phyloP scores from a whole-genome alignment of 2,113 vertebrate genomes.

The Trematocara marginatum region DNA sequence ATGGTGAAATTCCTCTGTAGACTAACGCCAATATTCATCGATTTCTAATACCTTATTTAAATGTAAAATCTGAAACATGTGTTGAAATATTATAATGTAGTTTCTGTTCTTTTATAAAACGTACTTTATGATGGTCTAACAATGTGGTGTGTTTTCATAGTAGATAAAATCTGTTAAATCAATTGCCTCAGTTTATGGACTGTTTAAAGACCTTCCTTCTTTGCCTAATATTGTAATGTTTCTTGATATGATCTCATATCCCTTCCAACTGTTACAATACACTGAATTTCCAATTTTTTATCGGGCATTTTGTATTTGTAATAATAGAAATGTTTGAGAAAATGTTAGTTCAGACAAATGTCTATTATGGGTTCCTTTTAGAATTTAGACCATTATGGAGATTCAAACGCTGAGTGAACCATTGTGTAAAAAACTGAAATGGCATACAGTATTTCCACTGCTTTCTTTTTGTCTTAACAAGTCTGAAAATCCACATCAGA shows the following conservation, averaged over 20 bases:
- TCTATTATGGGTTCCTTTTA: slow-evolving; percentile 23
- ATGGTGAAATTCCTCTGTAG: not conserved
- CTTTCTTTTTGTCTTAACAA: not conserved
- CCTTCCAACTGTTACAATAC: slow-evolving; percentile 58
- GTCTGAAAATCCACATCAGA: slow-evolving; percentile 3
- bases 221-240: slow-evolving; percentile 57
- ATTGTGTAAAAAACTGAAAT: slow-evolving; percentile 25
- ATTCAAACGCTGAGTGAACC: slow-evolving; percentile 11
- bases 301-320: slow-evolving; percentile 77
- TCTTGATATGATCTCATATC: slow-evolving; percentile 61
- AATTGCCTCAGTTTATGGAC: slow-evolving; percentile 49
- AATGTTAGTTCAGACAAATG: slow-evolving; percentile 8
- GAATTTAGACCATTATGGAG: slow-evolving; percentile 19
- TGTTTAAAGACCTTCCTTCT: slow-evolving; percentile 44
- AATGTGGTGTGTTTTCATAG: slow-evolving; percentile 56
- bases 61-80: slow-evolving; percentile 40
- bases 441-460: not conserved
- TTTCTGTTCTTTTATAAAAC: slow-evolving; percentile 24
- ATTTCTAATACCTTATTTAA: slow-evolving; percentile 20
- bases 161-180: slow-evolving; percentile 49
- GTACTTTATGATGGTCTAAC: slow-evolving; percentile 51
- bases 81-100: slow-evolving; percentile 26
- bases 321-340: slow-evolving; percentile 65
- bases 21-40: not conserved
- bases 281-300: slow-evolving; percentile 71